Conservation (phyloP, 1,140 invertebrate species). For the Trichonephila inaurata region DNA sequence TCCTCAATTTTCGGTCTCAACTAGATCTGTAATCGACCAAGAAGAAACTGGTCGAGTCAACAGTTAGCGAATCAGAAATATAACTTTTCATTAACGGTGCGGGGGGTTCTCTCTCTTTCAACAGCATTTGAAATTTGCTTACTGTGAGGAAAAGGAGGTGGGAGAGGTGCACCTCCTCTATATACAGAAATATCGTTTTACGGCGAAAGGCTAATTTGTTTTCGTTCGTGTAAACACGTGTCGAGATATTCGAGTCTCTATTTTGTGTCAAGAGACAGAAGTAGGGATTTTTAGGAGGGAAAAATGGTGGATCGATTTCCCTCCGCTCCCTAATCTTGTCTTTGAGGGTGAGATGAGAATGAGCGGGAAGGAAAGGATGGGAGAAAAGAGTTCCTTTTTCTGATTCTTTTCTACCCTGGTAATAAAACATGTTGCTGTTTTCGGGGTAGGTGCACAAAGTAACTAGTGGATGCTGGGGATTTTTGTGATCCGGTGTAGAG, state of each 20-base stretch:
- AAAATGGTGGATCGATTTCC: conserved; percentile 58
- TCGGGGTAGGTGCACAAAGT: conserved; percentile 24
- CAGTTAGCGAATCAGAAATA: conserved; percentile 46
- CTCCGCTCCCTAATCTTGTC: not conserved
- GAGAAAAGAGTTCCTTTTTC: not conserved
- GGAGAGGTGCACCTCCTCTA: not conserved
- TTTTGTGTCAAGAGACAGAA: not conserved
- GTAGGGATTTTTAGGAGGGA: conserved; percentile 33
- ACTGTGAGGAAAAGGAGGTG: not conserved
- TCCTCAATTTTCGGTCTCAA: not conserved
- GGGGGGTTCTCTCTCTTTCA: not conserved
- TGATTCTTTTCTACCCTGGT: conserved; percentile 30
- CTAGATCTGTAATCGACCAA: not conserved
- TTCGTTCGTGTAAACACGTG: conserved; percentile 46
- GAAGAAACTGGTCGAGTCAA: conserved; percentile 34
- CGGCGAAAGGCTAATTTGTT: conserved; percentile 57
- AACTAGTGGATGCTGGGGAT: not conserved
- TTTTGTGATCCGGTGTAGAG: not conserved
- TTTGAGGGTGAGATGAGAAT: not conserved
- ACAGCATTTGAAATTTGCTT: conserved; percentile 37
- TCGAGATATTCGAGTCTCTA: not conserved
- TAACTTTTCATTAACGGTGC: conserved; percentile 29
- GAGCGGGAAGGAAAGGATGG: not conserved
- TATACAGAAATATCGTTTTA: conserved; percentile 22
- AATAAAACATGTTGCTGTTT: conserved; percentile 44